Conservation (phyloP, 1,140 invertebrate genomes). For the Neodiprion fabricii region DNA sequence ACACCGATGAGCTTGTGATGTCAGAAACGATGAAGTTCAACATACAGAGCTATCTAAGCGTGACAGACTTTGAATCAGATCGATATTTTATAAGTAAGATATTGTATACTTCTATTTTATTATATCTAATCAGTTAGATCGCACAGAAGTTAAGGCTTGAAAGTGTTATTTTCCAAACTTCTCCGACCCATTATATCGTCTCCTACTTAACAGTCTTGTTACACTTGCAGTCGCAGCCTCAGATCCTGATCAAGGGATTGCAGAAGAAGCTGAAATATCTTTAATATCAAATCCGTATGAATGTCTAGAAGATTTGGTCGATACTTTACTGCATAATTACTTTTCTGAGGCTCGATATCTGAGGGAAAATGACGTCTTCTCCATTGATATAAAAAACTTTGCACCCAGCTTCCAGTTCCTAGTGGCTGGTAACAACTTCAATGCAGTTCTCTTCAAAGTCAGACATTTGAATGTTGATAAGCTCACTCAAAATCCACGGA, state of each 20-base stretch:
- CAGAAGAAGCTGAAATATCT: slow-evolving; percentile 61
- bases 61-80: slow-evolving; percentile 19
- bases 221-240: slow-evolving; percentile 40
- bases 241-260: slow-evolving; percentile 50
- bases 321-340: slow-evolving; percentile 62
- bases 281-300: slow-evolving; percentile 59
- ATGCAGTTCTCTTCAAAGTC: slow-evolving; percentile 60
- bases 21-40: slow-evolving; percentile 63
- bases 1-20: slow-evolving; percentile 54
- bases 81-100: slow-evolving; percentile 45
- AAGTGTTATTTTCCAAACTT: slow-evolving; percentile 17
- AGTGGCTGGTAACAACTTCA: slow-evolving; percentile 41
- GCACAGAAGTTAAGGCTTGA: background rate
- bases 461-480: slow-evolving; percentile 45
- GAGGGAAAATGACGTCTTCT: slow-evolving; percentile 62
- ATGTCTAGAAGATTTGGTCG: slow-evolving; percentile 53
- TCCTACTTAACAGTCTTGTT: slow-evolving; percentile 34
- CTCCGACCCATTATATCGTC: slow-evolving; percentile 42
- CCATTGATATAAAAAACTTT: slow-evolving; percentile 59
- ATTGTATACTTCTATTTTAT: slow-evolving; percentile 18
- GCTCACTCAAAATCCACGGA: slow-evolving; percentile 34
- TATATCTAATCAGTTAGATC: slow-evolving; percentile 8
- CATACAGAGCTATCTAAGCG: slow-evolving; percentile 46
- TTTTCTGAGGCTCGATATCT: slow-evolving; percentile 64
- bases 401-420: slow-evolving; percentile 55